Percentiles rank a stretch among this genome's conserved stretches.
phyloP scores from a whole-genome alignment of 2,888 invertebrate genomes.

The Drosophila barbarae region DNA sequence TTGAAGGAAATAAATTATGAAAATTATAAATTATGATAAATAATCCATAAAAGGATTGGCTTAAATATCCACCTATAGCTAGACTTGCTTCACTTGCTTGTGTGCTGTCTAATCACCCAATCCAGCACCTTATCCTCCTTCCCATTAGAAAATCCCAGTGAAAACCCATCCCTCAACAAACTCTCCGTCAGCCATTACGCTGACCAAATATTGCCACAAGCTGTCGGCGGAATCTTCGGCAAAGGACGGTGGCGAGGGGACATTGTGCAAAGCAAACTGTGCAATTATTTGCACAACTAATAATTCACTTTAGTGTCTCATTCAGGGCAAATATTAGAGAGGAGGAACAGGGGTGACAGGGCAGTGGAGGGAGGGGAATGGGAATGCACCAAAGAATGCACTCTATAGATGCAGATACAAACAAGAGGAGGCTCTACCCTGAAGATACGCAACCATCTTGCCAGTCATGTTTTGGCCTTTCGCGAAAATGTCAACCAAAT shows the following conservation, averaged over 20 bases:
- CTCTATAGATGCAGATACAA: not conserved
- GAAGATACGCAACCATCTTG: constrained; percentile 9
- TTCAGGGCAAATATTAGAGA: constrained; percentile 57
- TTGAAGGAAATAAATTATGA: too few relatives aligned
- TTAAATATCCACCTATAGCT: not conserved
- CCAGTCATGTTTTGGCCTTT: constrained; percentile 16
- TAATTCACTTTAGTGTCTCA: constrained; percentile 71
- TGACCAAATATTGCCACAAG: constrained; percentile 61
- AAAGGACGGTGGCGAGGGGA: constrained; percentile 22
- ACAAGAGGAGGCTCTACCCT: not conserved
- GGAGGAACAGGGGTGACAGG: constrained; percentile 12
- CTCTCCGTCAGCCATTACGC: constrained; percentile 20
- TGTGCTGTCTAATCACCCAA: constrained; percentile 1
- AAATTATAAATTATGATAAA: too few relatives aligned
- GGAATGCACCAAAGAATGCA: constrained; percentile 6
- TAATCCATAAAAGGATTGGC: too few relatives aligned
- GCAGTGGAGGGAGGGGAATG: not conserved
- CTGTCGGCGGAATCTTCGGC: constrained; percentile 36
- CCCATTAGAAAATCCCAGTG: constrained; percentile 1
- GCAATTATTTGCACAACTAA: constrained; percentile 69
- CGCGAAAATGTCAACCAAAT: constrained; percentile 52
- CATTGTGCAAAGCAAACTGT: constrained; percentile 49
- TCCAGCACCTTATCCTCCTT: not conserved
- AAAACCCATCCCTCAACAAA: constrained; percentile 2
- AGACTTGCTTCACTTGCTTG: too few relatives aligned